phyloP scores from a whole-genome alignment of 2,113 vertebrate species.

The Cryptoleucopteryx plumbea region DNA sequence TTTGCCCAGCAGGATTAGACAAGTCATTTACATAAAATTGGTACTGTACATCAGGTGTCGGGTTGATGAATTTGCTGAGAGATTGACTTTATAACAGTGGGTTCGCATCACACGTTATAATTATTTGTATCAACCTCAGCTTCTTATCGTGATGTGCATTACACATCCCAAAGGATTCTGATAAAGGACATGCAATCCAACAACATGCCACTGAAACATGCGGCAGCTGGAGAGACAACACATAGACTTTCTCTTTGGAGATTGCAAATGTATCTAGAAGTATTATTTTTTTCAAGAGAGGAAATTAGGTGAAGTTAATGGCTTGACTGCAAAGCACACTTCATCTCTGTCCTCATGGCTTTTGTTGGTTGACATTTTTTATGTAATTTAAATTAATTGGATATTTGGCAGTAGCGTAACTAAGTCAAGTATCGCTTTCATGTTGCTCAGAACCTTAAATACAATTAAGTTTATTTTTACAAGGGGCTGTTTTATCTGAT shows the following conservation, averaged over 20 bases:
- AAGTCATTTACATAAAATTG: constrained; percentile 57
- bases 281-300: constrained; percentile 8
- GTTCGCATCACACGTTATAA: constrained; percentile 27
- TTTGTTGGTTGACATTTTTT: neutral
- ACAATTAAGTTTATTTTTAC: neutral
- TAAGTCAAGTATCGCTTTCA: neutral
- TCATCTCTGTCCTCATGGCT: neutral
- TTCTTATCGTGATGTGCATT: constrained; percentile 43
- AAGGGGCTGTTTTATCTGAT: neutral
- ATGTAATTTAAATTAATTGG: neutral
- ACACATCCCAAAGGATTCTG: constrained; percentile 25
- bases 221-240: neutral
- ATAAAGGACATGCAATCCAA: constrained; percentile 2
- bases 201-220: constrained; percentile 6
- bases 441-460: neutral
- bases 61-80: constrained; percentile 46
- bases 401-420: neutral
- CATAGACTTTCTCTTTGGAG: constrained; percentile 12
- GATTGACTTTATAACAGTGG: constrained; percentile 50
- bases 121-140: constrained; percentile 55
- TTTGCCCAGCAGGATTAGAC: constrained; percentile 43
- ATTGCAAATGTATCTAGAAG: neutral
- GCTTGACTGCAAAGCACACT: neutral
- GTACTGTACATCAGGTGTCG: constrained; percentile 32
- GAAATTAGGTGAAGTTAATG: neutral